Evolutionary conservation across 2,797 vertebrate species (phyloP), one percentile per base, ranked within the genome.

Genomic region (Hypotaenidia okinawae): DNA sequence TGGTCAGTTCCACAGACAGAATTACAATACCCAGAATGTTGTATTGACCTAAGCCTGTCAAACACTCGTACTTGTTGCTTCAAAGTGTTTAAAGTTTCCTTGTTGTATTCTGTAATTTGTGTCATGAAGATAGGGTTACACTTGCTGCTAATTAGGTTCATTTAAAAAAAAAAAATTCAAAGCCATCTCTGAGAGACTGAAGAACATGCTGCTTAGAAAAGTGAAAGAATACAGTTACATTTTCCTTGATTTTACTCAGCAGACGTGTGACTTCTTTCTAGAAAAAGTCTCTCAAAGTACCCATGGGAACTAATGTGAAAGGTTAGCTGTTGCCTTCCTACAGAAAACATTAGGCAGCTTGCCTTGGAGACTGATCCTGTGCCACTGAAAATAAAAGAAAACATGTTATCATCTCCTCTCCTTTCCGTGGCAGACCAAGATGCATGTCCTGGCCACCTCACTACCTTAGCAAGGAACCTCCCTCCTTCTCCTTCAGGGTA

Each of bases 201-300:
- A 73, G 74, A 87, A 87, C 27, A 35, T 13, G 16, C 39, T 37
- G 54, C 70, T 35, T 87, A 28, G 68, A 62, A 54, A 84, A 84
- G 41, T 43, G 51, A 77, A 89, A 85, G 41, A 79, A 59, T 67
- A 35, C 45, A 33, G 39, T 92, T 88, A 62, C 5, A 24, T 91
- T 92, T 93, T 83, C 61, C 33, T 79, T 92, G 35, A 76, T 79
- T 96, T 92, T 93, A 77, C 89, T 89, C 73, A 35, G 49, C 57
- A 79, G 86, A 73, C 25, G 59, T 95, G 59, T 95, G 62, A 67
- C 72, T 82, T 55, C 75, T 82, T 93, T 95, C 84, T 92, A 93
- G 84, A 73, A 91, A 59, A 72, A 80, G 19, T 90, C 61, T 92
- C 92, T 93, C 72, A 92, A 84, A 94, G 74, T 76, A 77, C 83